Base-by-base conservation (phyloP, 1,140 invertebrate species). In the Chrysomallon squamiferum region DNA sequence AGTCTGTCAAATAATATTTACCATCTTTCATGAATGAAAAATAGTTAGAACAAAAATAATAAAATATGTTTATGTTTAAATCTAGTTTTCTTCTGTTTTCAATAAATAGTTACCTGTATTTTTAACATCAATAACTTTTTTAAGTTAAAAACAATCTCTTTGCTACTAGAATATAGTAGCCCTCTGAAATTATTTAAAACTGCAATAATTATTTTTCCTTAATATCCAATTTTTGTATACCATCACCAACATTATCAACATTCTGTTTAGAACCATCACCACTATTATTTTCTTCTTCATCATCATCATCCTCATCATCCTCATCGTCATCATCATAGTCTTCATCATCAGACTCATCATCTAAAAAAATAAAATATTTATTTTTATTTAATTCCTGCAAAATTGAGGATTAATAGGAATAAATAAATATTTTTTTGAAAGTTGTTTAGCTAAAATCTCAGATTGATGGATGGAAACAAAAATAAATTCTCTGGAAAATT, bases 241-340 rank as follows among this genome's bases (percentile, higher is more conserved):
- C 86, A 27, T 87, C 85, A 49, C 87, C 85, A 20, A 87, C 88
- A 45, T 88, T 86, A 52, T 90, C 89, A 56, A 89, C 88, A 68
- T 88, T 87, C 18, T 88, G 87, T 68, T 87, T 86, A 57, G 70
- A 86, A 69, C 88, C 87, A 43, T 88, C 85, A 41, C 88, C 84
- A 61, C 81, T 86, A 20, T 87, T 85, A 35, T 87, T 86, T 54
- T 80, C 83, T 33, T 80, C 79, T 33, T 73, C 76, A 22, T 78
- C 71, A 59, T 78, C 68, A 59, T 61, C 64, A 20, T 74, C 74
- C 60, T 72, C 68, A 73, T 83, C 74, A 63, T 80, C 69, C 45
- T 80, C 76, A 27, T 75, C 73, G 63, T 74, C 71, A 72, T 84
- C 74, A 65, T 80, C 69, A 52, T 79, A 47, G 3, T 70, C 59